phyloP scores from a whole-genome alignment of 2,113 vertebrate species.

The Megaceryle torquata region DNA sequence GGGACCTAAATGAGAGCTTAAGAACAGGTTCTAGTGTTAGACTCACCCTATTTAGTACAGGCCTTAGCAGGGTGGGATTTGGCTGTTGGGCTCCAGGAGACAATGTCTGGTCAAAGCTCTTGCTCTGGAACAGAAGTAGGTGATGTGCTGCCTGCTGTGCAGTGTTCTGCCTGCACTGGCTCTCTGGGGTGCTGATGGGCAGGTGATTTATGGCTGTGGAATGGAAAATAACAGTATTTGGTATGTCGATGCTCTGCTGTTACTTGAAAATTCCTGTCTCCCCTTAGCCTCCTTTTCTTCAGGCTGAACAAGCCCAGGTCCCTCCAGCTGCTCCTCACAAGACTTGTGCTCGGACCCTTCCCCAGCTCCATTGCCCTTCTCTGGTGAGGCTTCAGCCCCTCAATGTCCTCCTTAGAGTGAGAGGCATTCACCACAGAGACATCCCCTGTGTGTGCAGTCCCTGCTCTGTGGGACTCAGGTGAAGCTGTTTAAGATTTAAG shows the following conservation, averaged over 20 bases:
- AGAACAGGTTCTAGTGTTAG: not conserved
- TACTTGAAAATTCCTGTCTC: not conserved
- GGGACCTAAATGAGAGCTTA: not conserved
- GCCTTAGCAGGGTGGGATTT: not conserved
- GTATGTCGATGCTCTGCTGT: accelerated
- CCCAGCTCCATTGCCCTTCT: no score
- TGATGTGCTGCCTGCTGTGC: not conserved
- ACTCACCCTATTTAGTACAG: not conserved
- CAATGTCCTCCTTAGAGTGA: no score
- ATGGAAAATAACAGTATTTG: not conserved
- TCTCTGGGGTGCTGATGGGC: not conserved
- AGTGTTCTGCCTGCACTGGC: not conserved
- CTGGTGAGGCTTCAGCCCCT: no score
- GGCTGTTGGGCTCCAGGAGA: not conserved
- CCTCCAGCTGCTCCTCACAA: no score
- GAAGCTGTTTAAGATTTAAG: not conserved
- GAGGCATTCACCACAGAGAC: not conserved
- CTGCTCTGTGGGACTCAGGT: accelerated
- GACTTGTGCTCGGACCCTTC: no score
- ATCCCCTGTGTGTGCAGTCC: not conserved
- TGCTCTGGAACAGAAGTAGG: not conserved
- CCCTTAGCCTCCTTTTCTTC: no score
- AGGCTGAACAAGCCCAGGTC: no score
- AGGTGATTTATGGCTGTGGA: not conserved
- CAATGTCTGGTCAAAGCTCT: not conserved